Conservation (phyloP, 2,797 vertebrate species). For the Perodicticus potto region DNA sequence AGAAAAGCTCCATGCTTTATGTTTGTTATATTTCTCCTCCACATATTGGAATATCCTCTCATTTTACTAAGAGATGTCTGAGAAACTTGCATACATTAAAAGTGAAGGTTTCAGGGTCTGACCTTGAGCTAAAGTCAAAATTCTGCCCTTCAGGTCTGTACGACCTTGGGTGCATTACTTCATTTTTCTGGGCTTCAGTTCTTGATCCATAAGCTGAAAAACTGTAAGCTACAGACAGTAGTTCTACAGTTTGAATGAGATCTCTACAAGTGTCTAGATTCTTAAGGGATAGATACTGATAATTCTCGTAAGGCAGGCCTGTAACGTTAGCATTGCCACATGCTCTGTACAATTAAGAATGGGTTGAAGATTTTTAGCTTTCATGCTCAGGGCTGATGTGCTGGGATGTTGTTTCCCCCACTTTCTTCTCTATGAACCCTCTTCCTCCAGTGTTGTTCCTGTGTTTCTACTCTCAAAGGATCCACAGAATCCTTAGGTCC, state of each 20-base stretch:
- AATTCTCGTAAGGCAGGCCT: not conserved
- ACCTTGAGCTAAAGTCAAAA: not conserved
- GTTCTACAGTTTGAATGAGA: not conserved
- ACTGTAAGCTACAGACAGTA: not conserved
- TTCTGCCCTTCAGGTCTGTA: not conserved
- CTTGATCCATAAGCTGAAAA: not conserved
- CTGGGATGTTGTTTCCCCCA: not conserved
- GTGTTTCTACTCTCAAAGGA: not conserved
- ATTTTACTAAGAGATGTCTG: not conserved
- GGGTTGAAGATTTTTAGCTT: not conserved
- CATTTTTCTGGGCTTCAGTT: not conserved
- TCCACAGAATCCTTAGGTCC: not conserved
- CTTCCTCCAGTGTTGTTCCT: not conserved
- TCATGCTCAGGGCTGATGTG: not conserved
- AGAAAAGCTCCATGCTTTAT: not conserved
- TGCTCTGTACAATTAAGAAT: not conserved
- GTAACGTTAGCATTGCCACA: not conserved
- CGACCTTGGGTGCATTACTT: not conserved
- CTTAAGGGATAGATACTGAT: not conserved
- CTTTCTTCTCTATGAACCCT: not conserved
- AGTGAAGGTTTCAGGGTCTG: not conserved
- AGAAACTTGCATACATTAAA: not conserved
- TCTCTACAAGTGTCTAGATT: not conserved
- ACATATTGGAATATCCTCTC: not conserved
- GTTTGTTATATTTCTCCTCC: not conserved